These are phyloP conservation scores for Drosophila serrata DNA, from an alignment of 1,140 invertebrate genomes.

Conservation along the genomic window DNA sequence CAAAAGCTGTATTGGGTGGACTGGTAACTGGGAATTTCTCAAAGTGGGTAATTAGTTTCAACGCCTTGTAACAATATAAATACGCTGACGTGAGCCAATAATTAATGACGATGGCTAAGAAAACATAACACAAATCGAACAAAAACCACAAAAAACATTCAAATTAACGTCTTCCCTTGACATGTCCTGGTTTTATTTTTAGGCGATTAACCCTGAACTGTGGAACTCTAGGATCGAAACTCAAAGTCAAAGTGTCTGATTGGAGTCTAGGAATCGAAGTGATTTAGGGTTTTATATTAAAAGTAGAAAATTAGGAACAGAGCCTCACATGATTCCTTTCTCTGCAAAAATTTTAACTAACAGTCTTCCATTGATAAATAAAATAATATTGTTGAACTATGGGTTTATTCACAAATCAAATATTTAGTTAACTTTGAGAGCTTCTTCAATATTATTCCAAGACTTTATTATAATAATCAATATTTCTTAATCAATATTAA, in stretches of 20 bases:
- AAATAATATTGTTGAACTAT: background rate
- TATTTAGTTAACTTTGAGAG: background rate
- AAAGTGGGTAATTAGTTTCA: conserved; percentile 56
- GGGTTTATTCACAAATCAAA: background rate
- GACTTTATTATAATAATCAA: no score
- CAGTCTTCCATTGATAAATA: background rate
- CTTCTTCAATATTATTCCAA: background rate
- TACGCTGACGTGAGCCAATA: conserved; percentile 53
- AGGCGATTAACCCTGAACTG: background rate
- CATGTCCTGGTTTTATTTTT: conserved; percentile 3
- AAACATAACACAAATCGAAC: conserved; percentile 26
- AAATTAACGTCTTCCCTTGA: conserved; percentile 16
- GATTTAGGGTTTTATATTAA: background rate
- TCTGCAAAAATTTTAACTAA: background rate
- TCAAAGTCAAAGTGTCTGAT: background rate
- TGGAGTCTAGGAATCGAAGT: background rate
- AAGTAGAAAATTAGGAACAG: no score
- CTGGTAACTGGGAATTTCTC: conserved; percentile 4
- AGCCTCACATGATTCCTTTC: background rate
- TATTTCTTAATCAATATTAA: background rate
- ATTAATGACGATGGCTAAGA: conserved; percentile 34
- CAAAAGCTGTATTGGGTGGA: background rate
- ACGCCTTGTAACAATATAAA: conserved; percentile 58
- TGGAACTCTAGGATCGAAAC: background rate
- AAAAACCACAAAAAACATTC: conserved; percentile 13